phyloP scores from a whole-genome alignment of 1,140 invertebrate genomes.

The Ceratina calcarata region DNA sequence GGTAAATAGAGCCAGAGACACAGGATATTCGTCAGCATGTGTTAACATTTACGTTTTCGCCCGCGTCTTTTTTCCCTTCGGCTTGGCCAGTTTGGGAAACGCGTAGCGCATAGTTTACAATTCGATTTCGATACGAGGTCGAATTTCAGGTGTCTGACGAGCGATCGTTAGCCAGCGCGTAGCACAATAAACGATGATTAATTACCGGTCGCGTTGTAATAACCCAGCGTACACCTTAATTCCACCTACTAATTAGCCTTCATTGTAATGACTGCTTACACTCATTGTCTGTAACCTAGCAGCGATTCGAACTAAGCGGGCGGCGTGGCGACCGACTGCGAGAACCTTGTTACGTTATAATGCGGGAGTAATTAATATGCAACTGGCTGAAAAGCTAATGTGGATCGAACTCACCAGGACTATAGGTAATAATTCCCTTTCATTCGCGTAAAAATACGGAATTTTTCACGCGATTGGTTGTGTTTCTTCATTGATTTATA shows the following conservation, averaged over 20 bases:
- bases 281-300: slow-evolving; percentile 22
- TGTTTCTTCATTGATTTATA: no score
- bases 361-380: slow-evolving; percentile 18
- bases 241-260: slow-evolving; percentile 26
- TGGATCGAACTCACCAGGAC: neutral
- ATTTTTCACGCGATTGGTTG: no score
- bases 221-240: slow-evolving; percentile 17
- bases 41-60: slow-evolving; percentile 28
- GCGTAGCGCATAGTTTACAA: neutral
- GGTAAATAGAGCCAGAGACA: slow-evolving; percentile 13
- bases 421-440: neutral
- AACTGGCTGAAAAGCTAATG: neutral
- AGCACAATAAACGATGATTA: slow-evolving; percentile 38
- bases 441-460: neutral
- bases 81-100: no score
- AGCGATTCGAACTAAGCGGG: slow-evolving; percentile 7
- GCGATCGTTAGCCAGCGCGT: slow-evolving; percentile 2
- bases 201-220: slow-evolving; percentile 28
- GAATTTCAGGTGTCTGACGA: neutral
- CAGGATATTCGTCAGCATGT: neutral
- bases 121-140: slow-evolving; percentile 2
- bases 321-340: neutral
- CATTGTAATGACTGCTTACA: slow-evolving; percentile 18
- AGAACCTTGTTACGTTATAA: slow-evolving; percentile 6
- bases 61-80: neutral